Evolutionary conservation across 2,888 invertebrate genomes (phyloP), one percentile per base, ranked within the genome.

Genomic region (Acanthosepion esculentum): DNA sequence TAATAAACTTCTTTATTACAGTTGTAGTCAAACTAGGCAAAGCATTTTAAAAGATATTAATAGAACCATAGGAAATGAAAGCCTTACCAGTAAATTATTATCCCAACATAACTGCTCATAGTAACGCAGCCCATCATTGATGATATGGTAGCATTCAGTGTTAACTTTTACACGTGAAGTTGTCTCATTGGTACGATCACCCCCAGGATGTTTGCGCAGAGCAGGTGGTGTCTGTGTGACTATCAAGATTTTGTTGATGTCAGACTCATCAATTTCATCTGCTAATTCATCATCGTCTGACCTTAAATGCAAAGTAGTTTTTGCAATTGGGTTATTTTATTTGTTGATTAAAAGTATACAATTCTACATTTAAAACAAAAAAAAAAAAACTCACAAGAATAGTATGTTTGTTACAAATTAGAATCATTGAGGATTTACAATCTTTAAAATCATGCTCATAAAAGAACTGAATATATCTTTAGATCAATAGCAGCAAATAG

Each of bases 51-150:
- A n/a, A 48, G 4, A 29, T 8, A 94, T 91, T 64, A 7, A 91
- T 7, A 48, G 18, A 48, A n/a, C 23, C 29, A 78, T 12, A 48
- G 15, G 15, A 29, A 29, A 33, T 33, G 41, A 15, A n/a, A 93
- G 23, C 95, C 95, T 94, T 95, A 96, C 96, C 95, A 95, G 94
- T 41, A 95, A 91, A 91, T 95, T 96, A 41, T 98, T 98, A 33
- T 98, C 98, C 99, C 99, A 99, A n/a, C 48, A 48, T 94, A 99
- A 97, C 97, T 99, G 99, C 97, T 99, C 99, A 96, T 99, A 99
- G 96, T 99, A 98, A 97, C 98, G 98, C 48, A 99, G 98, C n/a
- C 99, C 99, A 97, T 99, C 99, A 96, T 99, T 99, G 96, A 99
- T 99, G 92, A 99, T 98, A 98, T 99, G 98, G 96, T 98, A 99